Percentiles rank a stretch among this genome's conserved stretches.
phyloP scores from a whole-genome alignment of 2,797 vertebrate species.

The Gymnoscopelus microlampas region DNA sequence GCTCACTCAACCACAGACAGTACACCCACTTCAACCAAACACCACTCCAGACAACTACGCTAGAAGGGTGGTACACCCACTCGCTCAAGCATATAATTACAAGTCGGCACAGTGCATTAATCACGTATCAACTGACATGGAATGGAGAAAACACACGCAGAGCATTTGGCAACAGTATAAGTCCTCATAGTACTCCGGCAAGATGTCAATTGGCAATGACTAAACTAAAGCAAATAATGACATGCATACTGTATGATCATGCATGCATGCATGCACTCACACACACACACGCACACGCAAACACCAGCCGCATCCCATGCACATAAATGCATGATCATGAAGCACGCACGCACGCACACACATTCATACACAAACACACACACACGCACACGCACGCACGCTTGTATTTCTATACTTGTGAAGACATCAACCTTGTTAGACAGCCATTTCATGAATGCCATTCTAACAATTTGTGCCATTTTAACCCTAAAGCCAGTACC shows the following conservation, averaged over 20 bases:
- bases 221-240: neutral
- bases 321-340: neutral
- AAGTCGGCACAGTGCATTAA: neutral
- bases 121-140: neutral
- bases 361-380: neutral
- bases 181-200: neutral
- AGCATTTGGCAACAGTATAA: too few relatives aligned
- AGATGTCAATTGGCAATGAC: neutral
- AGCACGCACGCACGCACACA: neutral
- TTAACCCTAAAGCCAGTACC: too few relatives aligned
- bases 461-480: too few relatives aligned
- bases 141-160: neutral
- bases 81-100: constrained; percentile 3
- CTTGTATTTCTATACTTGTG: too few relatives aligned
- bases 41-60: constrained; percentile 7
- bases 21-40: too few relatives aligned
- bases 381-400: neutral
- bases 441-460: too few relatives aligned
- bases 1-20: constrained; percentile 13
- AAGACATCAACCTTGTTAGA: too few relatives aligned
- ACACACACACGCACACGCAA: neutral
- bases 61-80: neutral
- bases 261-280: neutral
- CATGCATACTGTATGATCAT: neutral
- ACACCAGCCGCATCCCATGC: too few relatives aligned